Percentiles rank a stretch among this genome's conserved stretches.
Evolutionary conservation across 1,140 invertebrate species (phyloP).

Genomic region (Cydia strobilella): DNA sequence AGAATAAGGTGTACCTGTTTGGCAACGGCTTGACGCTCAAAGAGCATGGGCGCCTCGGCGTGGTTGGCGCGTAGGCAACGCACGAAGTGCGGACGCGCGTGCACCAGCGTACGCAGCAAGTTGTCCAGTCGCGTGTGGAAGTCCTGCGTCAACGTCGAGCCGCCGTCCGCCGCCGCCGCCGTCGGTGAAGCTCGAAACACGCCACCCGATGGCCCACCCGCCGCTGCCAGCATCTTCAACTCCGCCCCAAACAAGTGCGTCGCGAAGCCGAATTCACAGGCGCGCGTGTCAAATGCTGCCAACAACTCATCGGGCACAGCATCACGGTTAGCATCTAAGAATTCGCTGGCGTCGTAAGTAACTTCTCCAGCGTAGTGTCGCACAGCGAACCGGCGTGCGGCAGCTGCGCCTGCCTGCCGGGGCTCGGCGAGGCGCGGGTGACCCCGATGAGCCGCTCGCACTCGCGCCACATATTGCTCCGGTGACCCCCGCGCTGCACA

Average conservation of each 20-base stretch:
- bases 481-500: slow-evolving; percentile 92
- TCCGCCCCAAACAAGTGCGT: slow-evolving; percentile 96
- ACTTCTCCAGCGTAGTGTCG: slow-evolving; percentile 95
- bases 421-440: slow-evolving; percentile 85
- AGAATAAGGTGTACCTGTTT: slow-evolving; percentile 55
- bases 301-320: slow-evolving; percentile 95
- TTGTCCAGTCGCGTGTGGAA: slow-evolving; percentile 97
- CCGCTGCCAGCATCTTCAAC: slow-evolving; percentile 88
- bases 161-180: slow-evolving; percentile 92
- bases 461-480: slow-evolving; percentile 93
- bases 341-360: slow-evolving; percentile 93
- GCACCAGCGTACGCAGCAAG: slow-evolving; percentile 92
- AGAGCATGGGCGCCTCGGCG: slow-evolving; percentile 87
- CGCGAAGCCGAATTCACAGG: slow-evolving; percentile 96
- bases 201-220: slow-evolving; percentile 92
- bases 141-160: slow-evolving; percentile 95
- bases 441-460: slow-evolving; percentile 88
- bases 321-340: slow-evolving; percentile 95
- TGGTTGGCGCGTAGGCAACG: slow-evolving; percentile 94
- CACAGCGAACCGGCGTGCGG: slow-evolving; percentile 91
- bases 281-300: slow-evolving; percentile 95
- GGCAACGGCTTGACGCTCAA: slow-evolving; percentile 90
- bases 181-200: slow-evolving; percentile 96
- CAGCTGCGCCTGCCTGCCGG: slow-evolving; percentile 82
- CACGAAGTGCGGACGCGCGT: slow-evolving; percentile 96